Evolutionary conservation across 2,797 vertebrate genomes (phyloP).

Genomic region (Heteromormyrus szaboi): DNA sequence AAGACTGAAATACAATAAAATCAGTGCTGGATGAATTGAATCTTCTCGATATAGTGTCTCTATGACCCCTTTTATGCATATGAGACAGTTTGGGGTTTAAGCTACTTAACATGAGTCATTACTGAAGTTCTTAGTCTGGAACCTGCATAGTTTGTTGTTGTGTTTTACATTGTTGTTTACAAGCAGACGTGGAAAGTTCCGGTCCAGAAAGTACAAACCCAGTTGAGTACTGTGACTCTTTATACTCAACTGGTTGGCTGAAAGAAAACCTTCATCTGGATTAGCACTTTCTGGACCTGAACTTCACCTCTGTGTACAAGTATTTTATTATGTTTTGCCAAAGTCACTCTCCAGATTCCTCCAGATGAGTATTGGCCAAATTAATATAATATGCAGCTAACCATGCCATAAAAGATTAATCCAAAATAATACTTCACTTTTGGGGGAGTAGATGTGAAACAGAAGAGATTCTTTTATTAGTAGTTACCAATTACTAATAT

Average conservation of each 20-base stretch:
- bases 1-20: neutral
- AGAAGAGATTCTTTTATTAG: neutral
- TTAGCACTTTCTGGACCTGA: neutral
- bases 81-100: neutral
- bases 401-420: neutral
- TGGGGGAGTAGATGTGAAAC: neutral
- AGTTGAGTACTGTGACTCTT: neutral
- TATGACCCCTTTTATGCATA: neutral
- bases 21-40: neutral
- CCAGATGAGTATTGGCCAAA: neutral
- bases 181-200: neutral
- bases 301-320: neutral
- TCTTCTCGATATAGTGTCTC: neutral
- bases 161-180: neutral
- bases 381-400: neutral
- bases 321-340: neutral
- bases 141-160: neutral
- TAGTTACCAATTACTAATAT: neutral
- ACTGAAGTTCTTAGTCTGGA: neutral
- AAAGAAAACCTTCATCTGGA: neutral
- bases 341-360: neutral
- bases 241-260: neutral
- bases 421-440: neutral
- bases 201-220: neutral
- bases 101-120: neutral